Base-by-base conservation (phyloP, 1,140 invertebrate genomes). In the Heliconius eleuchia region DNA sequence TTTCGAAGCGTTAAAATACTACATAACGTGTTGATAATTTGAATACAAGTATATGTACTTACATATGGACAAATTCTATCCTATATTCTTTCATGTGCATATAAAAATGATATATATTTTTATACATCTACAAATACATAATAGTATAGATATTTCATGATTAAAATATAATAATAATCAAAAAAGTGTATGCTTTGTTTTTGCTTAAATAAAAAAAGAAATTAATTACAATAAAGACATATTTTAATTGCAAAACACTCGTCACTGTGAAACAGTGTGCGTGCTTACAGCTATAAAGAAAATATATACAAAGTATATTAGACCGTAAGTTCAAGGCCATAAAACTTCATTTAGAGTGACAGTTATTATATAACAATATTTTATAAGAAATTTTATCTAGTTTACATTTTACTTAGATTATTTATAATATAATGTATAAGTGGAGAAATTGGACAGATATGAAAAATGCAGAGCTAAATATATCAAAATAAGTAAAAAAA, bases 271-370 rank as follows among this genome's bases (percentile, higher is more conserved):
- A 80, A 84, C 77, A 82, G 72, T 88, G 91, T 92, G 90, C 88
- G 85, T 86, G 79, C 86, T 88, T 82, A 80, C 81, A 83, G 71
- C 76, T 76, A 81, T 60, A 82, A 76, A 79, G 78, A 75, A 79
- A 87, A 84, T 84, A 86, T 84, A 86, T 86, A 87, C 80, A 84
- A 80, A 50, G 57, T 80, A 80, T 81, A 87, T n/a, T 88, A 87
- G 86, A 86, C 87, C 85, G 74, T 79, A 83, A 77, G 74, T 23
- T 73, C 73, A 86, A 87, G 85, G 83, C 84, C 81, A 73, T 84
- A 82, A 57, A 72, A 82, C 73, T 76, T 74, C 74, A 70, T 71
- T 76, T 80, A 80, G 52, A 76, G 74, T 80, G 70, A 76, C 72
- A 80, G 75, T 77, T 76, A 77, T 76, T 80, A 80, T 74, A 80